Base-by-base conservation (phyloP, 2,113 vertebrate genomes). In the Perca schrenkii region DNA sequence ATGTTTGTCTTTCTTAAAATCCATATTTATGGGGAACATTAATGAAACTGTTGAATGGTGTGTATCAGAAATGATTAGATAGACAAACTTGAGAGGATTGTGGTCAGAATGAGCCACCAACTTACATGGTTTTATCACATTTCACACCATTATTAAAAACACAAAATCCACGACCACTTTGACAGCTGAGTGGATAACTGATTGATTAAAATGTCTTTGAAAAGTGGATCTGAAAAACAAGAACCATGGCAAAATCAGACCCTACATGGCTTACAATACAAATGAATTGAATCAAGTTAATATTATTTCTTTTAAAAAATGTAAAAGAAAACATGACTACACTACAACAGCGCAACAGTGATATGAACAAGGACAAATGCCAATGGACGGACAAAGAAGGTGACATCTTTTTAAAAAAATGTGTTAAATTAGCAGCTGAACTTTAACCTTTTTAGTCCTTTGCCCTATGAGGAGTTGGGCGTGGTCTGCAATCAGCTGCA, bases 121-220 rank as follows among this genome's bases (percentile, higher is more conserved):
- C 11, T 46, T 53, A 16, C 28, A 22, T 6, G 8, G 19, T 75
- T 74, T 79, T 70, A 60, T 83, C 69, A 79, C 21, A 69, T 53
- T 79, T n/a, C 12, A 54, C 1, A 8, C 34, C 16, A n/a, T 31
- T 8, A 60, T 43, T 8, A 57, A 3, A 52, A 15, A 61, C n/a
- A 36, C 19, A 28, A 56, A 67, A 54, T 65, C 34, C 15, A n/a
- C 6, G 22, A 3, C 25, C 25, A 34, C 15, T n/a, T n/a, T 65
- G 72, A 60, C 62, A 31, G 22, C 50, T 73, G 86, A 90, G 86
- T 85, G 83, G 68, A 53, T 70, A 52, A 25, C 40, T 22, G 19
- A 7, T 5, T 22, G 52, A 34, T 28, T 40, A 67, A 21, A 46
- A 16, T 10, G 2, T 19, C 46, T 68, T 71, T 87, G 86, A 66